Conservation (phyloP, 2,888 invertebrate genomes). For the Orthonevra nobilis region DNA sequence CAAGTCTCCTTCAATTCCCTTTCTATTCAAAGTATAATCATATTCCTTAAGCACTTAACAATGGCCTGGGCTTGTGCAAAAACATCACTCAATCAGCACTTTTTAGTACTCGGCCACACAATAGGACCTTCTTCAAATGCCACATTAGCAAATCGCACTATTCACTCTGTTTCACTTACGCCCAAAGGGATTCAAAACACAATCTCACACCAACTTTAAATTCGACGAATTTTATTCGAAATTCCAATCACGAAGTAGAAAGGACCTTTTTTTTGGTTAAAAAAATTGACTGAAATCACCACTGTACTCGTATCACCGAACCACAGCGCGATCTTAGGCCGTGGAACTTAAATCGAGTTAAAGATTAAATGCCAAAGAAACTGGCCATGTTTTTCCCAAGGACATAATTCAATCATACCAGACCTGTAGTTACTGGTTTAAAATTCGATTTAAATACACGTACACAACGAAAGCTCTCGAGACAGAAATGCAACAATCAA, state of each 20-base stretch:
- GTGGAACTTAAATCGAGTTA: constrained; percentile 9
- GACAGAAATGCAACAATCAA: constrained; percentile 38
- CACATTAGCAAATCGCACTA: constrained; percentile 24
- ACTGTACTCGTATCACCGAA: no score
- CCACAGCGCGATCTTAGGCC: no score
- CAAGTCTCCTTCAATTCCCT: constrained; percentile 20
- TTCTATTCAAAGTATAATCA: constrained; percentile 37
- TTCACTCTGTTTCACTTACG: neutral
- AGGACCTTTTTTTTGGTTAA: neutral
- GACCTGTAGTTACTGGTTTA: constrained; percentile 17
- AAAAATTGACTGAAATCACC: neutral
- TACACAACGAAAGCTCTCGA: constrained; percentile 44
- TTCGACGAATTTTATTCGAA: neutral
- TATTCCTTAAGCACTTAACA: constrained; percentile 15
- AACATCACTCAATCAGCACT: constrained; percentile 11
- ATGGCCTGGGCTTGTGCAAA: constrained; percentile 1
- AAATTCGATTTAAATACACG: constrained; percentile 42
- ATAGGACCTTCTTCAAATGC: constrained; percentile 12
- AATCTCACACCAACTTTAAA: constrained; percentile 1
- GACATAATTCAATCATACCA: constrained; percentile 26
- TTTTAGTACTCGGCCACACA: neutral
- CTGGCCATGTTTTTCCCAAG: constrained; percentile 3
- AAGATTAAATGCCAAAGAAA: neutral
- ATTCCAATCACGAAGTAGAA: constrained; percentile 16
- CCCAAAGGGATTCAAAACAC: neutral